A percentile compares a stretch with the other conserved stretches of the same genome.
Evolutionary conservation across 92 coral and sea anemone genomes (phyloP).

Genomic region (Metridium senile): DNA sequence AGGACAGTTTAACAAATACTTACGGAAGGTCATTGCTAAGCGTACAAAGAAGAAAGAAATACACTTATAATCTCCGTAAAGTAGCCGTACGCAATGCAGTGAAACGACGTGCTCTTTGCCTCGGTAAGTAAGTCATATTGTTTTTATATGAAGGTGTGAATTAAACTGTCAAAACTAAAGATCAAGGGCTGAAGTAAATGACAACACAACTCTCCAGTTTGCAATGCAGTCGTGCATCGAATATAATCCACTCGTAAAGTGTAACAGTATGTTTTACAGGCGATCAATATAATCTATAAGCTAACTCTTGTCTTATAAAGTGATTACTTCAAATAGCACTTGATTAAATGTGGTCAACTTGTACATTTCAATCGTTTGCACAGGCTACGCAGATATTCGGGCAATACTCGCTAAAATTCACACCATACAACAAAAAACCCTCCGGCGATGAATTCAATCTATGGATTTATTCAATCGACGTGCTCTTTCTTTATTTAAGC

Average conservation of each 20-base stretch:
- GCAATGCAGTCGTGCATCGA: neutral
- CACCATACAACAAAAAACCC: neutral
- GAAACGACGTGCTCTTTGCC: conserved; percentile 76
- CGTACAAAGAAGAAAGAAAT: conserved; percentile 71
- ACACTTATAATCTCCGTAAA: conserved; percentile 71
- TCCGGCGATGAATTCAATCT: neutral
- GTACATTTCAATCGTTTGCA: neutral
- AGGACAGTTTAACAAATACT: conserved; percentile 65
- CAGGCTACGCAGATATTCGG: neutral
- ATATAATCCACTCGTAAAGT: neutral
- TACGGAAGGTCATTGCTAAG: conserved; percentile 63
- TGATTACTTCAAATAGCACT: neutral
- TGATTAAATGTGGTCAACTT: neutral
- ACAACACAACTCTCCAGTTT: neutral
- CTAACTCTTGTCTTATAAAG: neutral
- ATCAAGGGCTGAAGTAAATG: neutral
- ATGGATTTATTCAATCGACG: neutral
- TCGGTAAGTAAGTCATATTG: conserved; percentile 86
- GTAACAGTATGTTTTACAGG: neutral
- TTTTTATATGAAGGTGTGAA: conserved; percentile 19
- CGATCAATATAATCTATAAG: neutral
- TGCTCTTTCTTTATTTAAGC: conserved; percentile 1
- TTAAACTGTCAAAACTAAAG: neutral
- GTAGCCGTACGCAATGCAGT: conserved; percentile 69
- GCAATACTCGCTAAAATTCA: neutral